A percentile compares a stretch with the other conserved stretches of the same genome.
phyloP scores from a whole-genome alignment of 1,140 invertebrate species.

The Megalonaias nervosa region DNA sequence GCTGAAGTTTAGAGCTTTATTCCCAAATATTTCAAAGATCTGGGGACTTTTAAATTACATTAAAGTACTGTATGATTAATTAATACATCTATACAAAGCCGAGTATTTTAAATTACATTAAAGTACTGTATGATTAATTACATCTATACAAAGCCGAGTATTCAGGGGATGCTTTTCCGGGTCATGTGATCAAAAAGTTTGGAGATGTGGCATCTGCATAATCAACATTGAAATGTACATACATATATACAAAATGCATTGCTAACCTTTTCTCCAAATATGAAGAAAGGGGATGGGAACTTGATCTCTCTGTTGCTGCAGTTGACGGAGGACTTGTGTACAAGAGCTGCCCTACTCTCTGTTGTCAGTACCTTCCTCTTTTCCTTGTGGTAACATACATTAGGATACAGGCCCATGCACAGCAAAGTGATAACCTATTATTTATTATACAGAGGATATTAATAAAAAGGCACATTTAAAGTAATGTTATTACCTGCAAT shows the following conservation, averaged over 20 bases:
- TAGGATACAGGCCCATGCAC: constrained; percentile 94
- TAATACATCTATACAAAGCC: background rate
- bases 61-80: background rate
- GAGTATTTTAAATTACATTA: background rate
- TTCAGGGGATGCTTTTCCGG: background rate
- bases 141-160: background rate
- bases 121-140: background rate
- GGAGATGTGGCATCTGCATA: background rate
- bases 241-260: background rate
- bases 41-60: too few species aligned
- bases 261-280: constrained; percentile 94
- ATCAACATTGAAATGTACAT: background rate
- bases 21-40: too few species aligned
- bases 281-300: constrained; percentile 96
- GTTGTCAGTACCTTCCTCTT: constrained; percentile 96
- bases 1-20: too few species aligned
- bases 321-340: constrained; percentile 98
- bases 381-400: constrained; percentile 96
- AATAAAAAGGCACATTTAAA: too few species aligned
- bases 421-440: constrained; percentile 81
- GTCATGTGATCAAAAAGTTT: background rate
- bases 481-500: too few species aligned
- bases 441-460: background rate
- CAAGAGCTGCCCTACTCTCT: constrained; percentile 93
- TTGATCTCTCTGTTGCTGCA: constrained; percentile 85